Conservation (phyloP, 2,888 invertebrate species). For the Esperia sulphurella region DNA sequence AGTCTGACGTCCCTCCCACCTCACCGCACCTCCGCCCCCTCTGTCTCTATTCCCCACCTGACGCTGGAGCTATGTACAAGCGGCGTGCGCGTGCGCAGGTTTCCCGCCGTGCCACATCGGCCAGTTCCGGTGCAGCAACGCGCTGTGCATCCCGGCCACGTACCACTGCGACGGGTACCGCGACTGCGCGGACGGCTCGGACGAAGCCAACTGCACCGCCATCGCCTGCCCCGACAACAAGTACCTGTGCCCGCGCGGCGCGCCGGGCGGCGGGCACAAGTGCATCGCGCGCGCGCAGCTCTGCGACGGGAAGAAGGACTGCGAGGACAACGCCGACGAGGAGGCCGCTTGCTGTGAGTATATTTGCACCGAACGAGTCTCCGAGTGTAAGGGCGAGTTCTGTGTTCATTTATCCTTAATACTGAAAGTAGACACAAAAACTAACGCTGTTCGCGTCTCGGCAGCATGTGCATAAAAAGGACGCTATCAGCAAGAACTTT, state of each 20-base stretch:
- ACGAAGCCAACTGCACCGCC: constrained; percentile 92
- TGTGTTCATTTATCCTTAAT: no score
- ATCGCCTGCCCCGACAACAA: constrained; percentile 94
- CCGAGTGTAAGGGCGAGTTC: no score
- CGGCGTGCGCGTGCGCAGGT: no score
- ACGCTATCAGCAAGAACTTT: no score
- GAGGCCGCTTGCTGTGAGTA: constrained; percentile 92
- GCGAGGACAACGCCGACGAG: constrained; percentile 95
- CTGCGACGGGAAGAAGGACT: constrained; percentile 94
- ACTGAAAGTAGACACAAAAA: no score
- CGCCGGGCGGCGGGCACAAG: constrained; percentile 85
- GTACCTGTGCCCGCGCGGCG: constrained; percentile 91
- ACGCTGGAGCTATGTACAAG: no score
- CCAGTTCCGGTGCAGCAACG: constrained; percentile 95
- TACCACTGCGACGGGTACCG: constrained; percentile 92
- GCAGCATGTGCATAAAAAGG: no score
- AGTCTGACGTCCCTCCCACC: no score
- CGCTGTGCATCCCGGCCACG: constrained; percentile 93
- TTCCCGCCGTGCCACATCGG: constrained; percentile 93
- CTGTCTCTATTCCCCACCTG: no score
- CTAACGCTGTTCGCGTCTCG: no score
- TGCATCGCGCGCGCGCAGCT: constrained; percentile 93
- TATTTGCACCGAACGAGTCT: no score
- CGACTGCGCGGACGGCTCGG: constrained; percentile 95
- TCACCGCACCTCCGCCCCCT: no score